A percentile compares a stretch with the other conserved stretches of the same genome.
These are phyloP conservation scores for Campopleginae sp. DNA, from an alignment of 2,888 invertebrate genomes.

Conservation along the genomic window DNA sequence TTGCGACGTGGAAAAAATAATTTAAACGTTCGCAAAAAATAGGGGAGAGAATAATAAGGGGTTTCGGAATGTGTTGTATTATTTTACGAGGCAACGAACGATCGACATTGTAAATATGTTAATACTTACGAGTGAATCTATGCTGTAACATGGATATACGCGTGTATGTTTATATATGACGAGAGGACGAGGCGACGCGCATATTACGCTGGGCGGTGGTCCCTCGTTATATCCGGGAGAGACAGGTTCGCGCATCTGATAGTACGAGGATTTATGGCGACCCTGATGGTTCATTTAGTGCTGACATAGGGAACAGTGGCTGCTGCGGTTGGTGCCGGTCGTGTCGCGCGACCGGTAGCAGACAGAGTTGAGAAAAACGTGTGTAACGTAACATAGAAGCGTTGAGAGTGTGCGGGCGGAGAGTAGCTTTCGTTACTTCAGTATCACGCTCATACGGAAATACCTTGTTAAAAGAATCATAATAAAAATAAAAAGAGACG, in stretches of 20 bases:
- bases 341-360: constrained; percentile 67
- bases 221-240: constrained; percentile 80
- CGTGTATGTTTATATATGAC: constrained; percentile 4
- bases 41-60: background rate
- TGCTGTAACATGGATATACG: constrained; percentile 1
- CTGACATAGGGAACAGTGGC: constrained; percentile 76
- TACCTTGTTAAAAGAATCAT: constrained; percentile 74
- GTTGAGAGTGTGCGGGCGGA: constrained; percentile 53
- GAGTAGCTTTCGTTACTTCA: constrained; percentile 46
- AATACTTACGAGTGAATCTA: constrained; percentile 1
- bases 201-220: constrained; percentile 80
- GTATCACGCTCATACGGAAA: constrained; percentile 78
- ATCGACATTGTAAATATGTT: constrained; percentile 24
- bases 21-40: background rate
- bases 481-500: constrained; percentile 43
- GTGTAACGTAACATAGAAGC: constrained; percentile 60
- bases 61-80: constrained; percentile 6
- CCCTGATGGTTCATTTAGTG: constrained; percentile 81
- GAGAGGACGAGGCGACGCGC: constrained; percentile 74
- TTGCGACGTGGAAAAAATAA: background rate
- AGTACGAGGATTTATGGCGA: constrained; percentile 79
- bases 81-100: background rate
- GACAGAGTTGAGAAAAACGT: constrained; percentile 34
- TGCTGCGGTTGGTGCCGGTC: constrained; percentile 46
- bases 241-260: constrained; percentile 78